Base-by-base conservation (phyloP, 37 sponge, comb jelly and placozoan species). In the Tethya wilhelma region DNA sequence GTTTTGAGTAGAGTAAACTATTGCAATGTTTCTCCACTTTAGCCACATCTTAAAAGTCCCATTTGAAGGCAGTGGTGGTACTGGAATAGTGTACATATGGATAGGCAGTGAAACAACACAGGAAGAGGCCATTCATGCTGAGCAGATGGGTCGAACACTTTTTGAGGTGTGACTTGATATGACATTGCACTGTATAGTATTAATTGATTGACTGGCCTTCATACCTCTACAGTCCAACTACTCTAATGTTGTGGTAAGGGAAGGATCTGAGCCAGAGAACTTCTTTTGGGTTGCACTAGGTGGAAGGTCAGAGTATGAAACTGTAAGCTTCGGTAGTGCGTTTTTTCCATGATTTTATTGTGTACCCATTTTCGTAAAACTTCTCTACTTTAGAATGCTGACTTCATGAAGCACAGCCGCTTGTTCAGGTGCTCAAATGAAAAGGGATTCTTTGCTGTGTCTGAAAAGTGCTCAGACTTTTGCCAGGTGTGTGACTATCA, bases 241-340 rank as follows among this genome's bases (percentile, higher is more conserved):
- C 55, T 90, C 96, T 36, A 93, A 91, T 56, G 90, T 90, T 70
- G 66, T 84, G 23, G 64, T 96, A 38, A 23, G 69, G 7, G 96
- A 96, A 69, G 96, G 96, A 34, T 46, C 73, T 34, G 96, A 96
- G 49, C 96, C 96, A 22, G 93, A 92, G 83, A 96, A 96, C 74
- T 95, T 95, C 86, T 98, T 98, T 87, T 98, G 98, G 98, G 93
- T 91, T 11, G 98, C 95, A 7, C 86, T 98, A 38, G 96, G 96
- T 22, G 96, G 96, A 39, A 80, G 67, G 43, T 57, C 58, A 30
- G 44, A 45, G 1, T 87, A 87, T 56, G 87, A 87, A 26, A 74
- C 44, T 11, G 87, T 80, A 45, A 80, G 57, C 26, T 23, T n/a
- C n/a, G n/a, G n/a, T n/a, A n/a, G 55, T 34, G 38, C 9, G 14